Conservation (phyloP, 53 echinoderm and acorn worm species). For the Patiria pectinifera region DNA sequence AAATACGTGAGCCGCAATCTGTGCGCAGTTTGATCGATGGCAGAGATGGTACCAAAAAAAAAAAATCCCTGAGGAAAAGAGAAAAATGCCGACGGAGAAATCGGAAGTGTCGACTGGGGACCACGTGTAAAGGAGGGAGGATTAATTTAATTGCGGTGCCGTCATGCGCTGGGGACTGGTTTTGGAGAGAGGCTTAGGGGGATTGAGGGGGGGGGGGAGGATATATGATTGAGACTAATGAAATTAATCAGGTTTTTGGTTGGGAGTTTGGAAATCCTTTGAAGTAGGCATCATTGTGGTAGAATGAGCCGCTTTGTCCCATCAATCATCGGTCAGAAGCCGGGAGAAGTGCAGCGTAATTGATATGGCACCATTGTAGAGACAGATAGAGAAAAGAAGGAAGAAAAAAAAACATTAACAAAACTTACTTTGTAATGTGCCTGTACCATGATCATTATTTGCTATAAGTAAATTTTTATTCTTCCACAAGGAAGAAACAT, state of each 20-base stretch:
- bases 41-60: not conserved
- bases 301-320: not conserved
- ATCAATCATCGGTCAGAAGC: constrained; percentile 12
- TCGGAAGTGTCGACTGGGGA: not conserved
- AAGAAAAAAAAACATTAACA: not conserved
- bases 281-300: not conserved
- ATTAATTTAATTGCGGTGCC: constrained; percentile 33
- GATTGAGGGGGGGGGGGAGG: not conserved
- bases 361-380: not conserved
- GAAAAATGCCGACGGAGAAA: not conserved
- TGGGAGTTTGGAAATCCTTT: not conserved
- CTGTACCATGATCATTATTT: too few species aligned
- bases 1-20: constrained; percentile 29
- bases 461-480: too few species aligned
- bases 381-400: not conserved
- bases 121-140: not conserved
- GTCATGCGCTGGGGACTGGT: not conserved
- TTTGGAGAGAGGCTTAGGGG: not conserved
- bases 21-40: constrained; percentile 18
- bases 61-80: not conserved
- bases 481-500: too few species aligned
- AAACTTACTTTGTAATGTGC: too few species aligned
- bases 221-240: constrained; percentile 14
- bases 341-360: constrained; percentile 4
- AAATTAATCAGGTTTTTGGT: constrained; percentile 41